A percentile compares a stretch with the other conserved stretches of the same genome.
Evolutionary conservation across 2,888 invertebrate genomes (phyloP).

Genomic region (Phania funesta): DNA sequence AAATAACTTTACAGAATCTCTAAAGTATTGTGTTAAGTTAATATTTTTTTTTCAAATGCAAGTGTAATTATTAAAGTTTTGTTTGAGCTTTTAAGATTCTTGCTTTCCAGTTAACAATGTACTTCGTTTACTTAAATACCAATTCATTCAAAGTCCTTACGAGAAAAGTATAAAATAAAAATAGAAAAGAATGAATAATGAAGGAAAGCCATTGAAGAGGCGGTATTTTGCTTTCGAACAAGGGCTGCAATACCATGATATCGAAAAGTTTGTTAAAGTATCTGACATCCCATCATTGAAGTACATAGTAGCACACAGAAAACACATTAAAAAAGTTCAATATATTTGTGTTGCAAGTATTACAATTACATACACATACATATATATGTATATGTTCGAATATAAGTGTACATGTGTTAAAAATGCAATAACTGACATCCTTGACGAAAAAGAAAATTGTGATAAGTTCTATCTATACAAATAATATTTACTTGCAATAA

Average conservation of each 20-base stretch:
- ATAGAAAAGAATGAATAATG: conserved; percentile 1
- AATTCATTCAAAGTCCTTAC: conserved; percentile 43
- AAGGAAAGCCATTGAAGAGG: conserved; percentile 13
- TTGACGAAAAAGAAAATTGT: background rate
- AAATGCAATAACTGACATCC: conserved; percentile 18
- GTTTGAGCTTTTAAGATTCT: conserved; percentile 6
- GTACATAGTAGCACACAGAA: conserved; percentile 11
- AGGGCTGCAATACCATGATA: conserved; percentile 41
- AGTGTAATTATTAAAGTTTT: conserved; percentile 8
- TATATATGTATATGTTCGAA: background rate
- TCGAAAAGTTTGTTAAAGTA: conserved; percentile 44
- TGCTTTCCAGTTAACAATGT: background rate
- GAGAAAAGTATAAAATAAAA: conserved; percentile 1
- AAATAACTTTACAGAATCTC: background rate
- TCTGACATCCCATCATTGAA: conserved; percentile 50
- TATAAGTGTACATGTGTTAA: background rate
- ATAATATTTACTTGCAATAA: background rate
- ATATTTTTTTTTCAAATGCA: background rate
- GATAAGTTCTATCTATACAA: background rate
- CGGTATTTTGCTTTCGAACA: conserved; percentile 41
- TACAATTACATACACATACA: background rate
- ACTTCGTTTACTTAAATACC: conserved; percentile 30
- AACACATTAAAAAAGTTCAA: conserved; percentile 11
- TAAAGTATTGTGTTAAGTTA: background rate
- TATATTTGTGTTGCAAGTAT: background rate